These are phyloP conservation scores for Cosmorhoe ocellata DNA, from an alignment of 2,888 invertebrate genomes.

Conservation along the genomic window DNA sequence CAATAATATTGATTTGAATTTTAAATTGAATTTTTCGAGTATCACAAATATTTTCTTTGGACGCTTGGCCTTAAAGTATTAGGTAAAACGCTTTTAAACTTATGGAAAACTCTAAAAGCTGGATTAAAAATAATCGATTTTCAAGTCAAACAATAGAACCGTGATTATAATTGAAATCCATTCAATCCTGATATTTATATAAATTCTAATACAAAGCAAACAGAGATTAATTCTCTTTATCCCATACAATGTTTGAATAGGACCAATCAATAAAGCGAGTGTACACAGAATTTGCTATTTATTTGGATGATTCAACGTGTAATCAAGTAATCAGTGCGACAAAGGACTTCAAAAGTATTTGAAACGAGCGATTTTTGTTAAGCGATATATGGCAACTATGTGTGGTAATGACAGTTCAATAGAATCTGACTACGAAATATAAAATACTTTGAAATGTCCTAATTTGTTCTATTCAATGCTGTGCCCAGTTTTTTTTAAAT, in stretches of 20 bases:
- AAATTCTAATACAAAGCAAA: conserved; percentile 10
- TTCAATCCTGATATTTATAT: conserved; percentile 7
- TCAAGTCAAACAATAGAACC: neutral
- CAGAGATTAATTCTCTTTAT: conserved; percentile 14
- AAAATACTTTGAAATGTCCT: too few relatives aligned
- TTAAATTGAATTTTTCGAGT: too few relatives aligned
- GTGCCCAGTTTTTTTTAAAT: too few relatives aligned
- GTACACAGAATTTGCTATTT: conserved; percentile 1
- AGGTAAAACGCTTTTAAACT: too few relatives aligned
- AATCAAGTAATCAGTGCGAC: conserved; percentile 9
- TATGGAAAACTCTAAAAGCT: neutral
- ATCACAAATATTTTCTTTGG: too few relatives aligned
- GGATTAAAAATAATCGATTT: neutral
- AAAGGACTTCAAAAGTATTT: conserved; percentile 3
- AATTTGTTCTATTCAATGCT: too few relatives aligned
- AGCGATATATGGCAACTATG: neutral
- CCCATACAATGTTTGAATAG: conserved; percentile 25
- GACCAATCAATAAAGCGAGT: conserved; percentile 16
- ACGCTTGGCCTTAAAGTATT: too few relatives aligned
- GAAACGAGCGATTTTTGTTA: neutral
- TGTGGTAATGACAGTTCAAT: too few relatives aligned
- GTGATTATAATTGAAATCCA: conserved; percentile 6
- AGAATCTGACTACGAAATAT: too few relatives aligned
- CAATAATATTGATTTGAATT: too few relatives aligned
- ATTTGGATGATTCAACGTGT: conserved; percentile 12